Evolutionary conservation across 2,113 vertebrate species (phyloP), one percentile per base, ranked within the genome.

Genomic region (Athene noctua): DNA sequence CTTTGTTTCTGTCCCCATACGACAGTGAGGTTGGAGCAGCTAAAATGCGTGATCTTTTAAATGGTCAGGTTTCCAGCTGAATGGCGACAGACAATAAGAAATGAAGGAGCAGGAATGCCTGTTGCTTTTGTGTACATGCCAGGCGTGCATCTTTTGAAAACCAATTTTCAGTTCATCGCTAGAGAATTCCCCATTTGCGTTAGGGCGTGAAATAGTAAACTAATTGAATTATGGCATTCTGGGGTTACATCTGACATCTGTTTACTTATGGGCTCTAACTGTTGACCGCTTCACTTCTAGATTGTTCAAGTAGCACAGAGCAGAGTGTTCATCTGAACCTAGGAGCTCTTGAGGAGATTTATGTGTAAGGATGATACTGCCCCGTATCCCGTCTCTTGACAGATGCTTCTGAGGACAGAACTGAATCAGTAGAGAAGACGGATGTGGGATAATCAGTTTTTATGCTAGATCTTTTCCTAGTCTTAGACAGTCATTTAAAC

Each of bases 81-180:
- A 15, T 11, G 67, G 58, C 10, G 34, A 34, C 75, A 77, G 75
- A 82, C 85, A 88, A 46, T 88, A 3, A 47, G 65, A 40, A 52
- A 2, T 13, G 65, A 81, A 66, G 92, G 78, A 62, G 57, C 6
- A 36, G 90, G 57, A 61, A 58, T 68, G 88, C 85, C 57, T 59
- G 78, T 19, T 88, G 88, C 81, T 85, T 59, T 87, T 85, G 74
- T 71, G 74, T 62, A 5, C 62, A 9, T 75, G 49, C 88, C 92
- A 38, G 92, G 61, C 58, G 7, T 46, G 85, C 79, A 44, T 75
- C 79, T 93, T 51, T 61, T 58, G 40, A 54, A 54, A 83, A 73
- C 1, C 58, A 46, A 3, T 66, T 70, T 82, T 80, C 80, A 42
- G 67, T 26, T 86, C 42, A 4, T 66, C 2, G 1, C 66, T 70